phyloP scores from a whole-genome alignment of 1,140 invertebrate genomes.

The Drosophila miranda region DNA sequence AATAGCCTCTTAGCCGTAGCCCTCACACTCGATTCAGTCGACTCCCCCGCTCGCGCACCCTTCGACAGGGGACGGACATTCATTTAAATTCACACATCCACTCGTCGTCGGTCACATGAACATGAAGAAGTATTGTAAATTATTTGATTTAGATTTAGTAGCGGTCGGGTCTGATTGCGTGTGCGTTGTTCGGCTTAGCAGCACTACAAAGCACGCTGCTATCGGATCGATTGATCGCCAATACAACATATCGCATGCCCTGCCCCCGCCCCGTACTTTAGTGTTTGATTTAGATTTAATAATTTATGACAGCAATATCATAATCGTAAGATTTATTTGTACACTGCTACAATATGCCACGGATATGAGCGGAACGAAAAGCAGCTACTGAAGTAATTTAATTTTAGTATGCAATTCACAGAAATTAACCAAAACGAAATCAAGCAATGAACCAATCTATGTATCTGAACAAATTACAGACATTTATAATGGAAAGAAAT shows the following conservation, averaged over 20 bases:
- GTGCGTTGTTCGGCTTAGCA: constrained; percentile 41
- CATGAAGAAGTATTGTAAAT: constrained; percentile 80
- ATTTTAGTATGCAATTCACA: constrained; percentile 30
- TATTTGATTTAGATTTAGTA: constrained; percentile 70
- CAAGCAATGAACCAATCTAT: constrained; percentile 38
- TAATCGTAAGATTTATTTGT: constrained; percentile 70
- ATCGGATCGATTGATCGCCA: constrained; percentile 45
- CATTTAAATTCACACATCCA: constrained; percentile 57
- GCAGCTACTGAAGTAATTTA: constrained; percentile 44
- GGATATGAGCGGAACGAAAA: constrained; percentile 14
- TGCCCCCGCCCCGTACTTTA: constrained; percentile 24
- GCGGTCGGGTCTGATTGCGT: constrained; percentile 42
- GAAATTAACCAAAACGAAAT: constrained; percentile 28
- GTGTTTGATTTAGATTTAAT: constrained; percentile 73
- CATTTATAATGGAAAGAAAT: constrained; percentile 8
- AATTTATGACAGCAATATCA: constrained; percentile 76
- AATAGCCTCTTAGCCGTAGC: constrained; percentile 36
- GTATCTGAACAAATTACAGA: constrained; percentile 27
- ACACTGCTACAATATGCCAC: constrained; percentile 46
- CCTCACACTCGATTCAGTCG: constrained; percentile 15
- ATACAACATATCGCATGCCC: constrained; percentile 38
- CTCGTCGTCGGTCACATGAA: constrained; percentile 69
- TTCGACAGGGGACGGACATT: constrained; percentile 6
- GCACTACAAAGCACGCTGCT: constrained; percentile 46
- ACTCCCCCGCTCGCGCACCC: neutral